Evolutionary conservation across 2,113 vertebrate genomes (phyloP), one percentile per base, ranked within the genome.

Genomic region (Phalacrocorax aristotelis): DNA sequence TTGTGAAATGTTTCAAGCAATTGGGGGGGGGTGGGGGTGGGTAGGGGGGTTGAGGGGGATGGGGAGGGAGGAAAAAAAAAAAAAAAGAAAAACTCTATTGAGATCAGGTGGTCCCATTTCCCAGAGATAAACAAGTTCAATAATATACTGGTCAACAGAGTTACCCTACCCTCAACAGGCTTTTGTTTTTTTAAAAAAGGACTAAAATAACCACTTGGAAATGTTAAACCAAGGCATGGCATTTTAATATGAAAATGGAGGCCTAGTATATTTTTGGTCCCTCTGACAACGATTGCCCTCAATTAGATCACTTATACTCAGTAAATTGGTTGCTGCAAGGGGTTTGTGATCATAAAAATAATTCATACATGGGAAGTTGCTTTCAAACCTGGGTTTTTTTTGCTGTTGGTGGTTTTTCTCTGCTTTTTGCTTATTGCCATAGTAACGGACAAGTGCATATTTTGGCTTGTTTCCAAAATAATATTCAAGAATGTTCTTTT

Each of bases 231-330:
- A 95, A 98, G 97, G 97, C 98, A 98, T 95, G 96, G 96, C 96
- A 98, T 98, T 98, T 98, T 98, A 98, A 98, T 98, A 98, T 97
- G 97, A 98, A 98, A 97, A 98, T 87, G 91, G 97, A 97, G 97
- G 98, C 90, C 96, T 96, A 87, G 93, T 90, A 97, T 95, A 64
- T 96, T 92, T 97, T 96, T 97, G 97, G 95, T 97, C 76, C 78
- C 92, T 93, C 94, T 96, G 94, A 98, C 98, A 98, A 98, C 93
- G 96, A 98, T 98, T 94, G 61, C 97, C 98, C 97, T 98, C 98
- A 98, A 98, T 98, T 98, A 98, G 98, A 98, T 98, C 98, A 97
- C 97, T 98, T 97, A 98, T 98, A 96, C 92, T 93, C 96, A 83
- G 96, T 94, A 98, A 98, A 98, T 98, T 97, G 97, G 84, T 97